Evolutionary conservation across 2,113 vertebrate species (phyloP).

Genomic region (Stegostoma tigrinum): DNA sequence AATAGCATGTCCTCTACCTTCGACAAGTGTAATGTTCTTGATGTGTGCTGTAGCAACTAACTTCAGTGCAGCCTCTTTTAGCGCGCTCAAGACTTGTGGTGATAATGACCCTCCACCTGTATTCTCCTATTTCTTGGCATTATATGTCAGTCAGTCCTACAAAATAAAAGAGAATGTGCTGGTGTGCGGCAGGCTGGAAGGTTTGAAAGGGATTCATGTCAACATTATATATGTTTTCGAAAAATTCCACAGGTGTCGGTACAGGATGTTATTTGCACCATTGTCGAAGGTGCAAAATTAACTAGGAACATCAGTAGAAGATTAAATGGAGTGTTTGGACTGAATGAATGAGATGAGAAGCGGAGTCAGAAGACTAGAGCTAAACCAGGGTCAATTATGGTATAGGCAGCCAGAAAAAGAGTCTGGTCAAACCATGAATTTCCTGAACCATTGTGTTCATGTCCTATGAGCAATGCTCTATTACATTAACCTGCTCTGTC

Average conservation of each 20-base stretch:
- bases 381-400: no score
- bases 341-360: no score
- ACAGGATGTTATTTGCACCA: no score
- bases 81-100: not conserved
- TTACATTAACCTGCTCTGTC: no score
- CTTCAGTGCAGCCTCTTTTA: not conserved
- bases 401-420: no score
- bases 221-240: not conserved
- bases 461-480: no score
- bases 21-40: not conserved
- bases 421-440: no score
- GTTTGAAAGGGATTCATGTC: not conserved
- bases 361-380: no score
- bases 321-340: no score
- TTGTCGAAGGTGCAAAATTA: no score
- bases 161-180: not conserved
- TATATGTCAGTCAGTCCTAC: not conserved
- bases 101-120: not conserved
- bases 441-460: no score
- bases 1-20: not conserved
- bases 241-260: not conserved
- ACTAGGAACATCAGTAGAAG: no score
- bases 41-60: not conserved
- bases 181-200: not conserved
- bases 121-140: not conserved